Evolutionary conservation across 2,113 vertebrate species (phyloP), one percentile per base, ranked within the genome.

Genomic region (Argyrosomus japonicus): DNA sequence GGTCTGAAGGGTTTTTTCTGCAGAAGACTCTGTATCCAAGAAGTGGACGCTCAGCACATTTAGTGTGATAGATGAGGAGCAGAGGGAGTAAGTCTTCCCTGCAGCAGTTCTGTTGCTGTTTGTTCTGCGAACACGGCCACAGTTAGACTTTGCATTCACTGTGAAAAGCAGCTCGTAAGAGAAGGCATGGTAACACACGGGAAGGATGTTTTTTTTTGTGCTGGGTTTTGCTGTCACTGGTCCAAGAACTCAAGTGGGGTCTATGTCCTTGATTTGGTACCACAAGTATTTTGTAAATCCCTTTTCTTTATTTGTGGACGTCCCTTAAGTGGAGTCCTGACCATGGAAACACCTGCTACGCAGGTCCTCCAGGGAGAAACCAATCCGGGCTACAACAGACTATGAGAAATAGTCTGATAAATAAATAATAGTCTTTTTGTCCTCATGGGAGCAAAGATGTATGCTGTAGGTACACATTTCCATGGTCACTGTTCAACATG

Each of bases 41-140:
- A 82, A 82, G 45, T 4, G 9, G 54, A 36, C 4, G 15, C 68
- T 90, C 79, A 90, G 85, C 88, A 85, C 73, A 64, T 85, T 83
- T 23, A 29, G 25, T 40, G 63, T 75, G 82, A 85, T 70, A 74
- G 75, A 87, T 77, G 76, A 80, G 73, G 25, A 75, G 79, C 54
- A 51, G 47, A 32, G 82, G 71, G 75, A 65, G 58, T 12, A 25
- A 62, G 70, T 53, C 29, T 60, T 78, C 48, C 58, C 36, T 2
- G 25, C 43, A 29, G 61, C 45, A 75, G 9, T 50, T 75, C 45
- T 40, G 50, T 54, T 51, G n/a, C 14, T 73, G 12, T 78, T 78
- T 80, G 64, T 62, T 77, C 63, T 64, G 29, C 36, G 43, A 36
- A 63, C 56, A 63, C 27, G 14, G 6, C 58, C n/a, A 6, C 19